phyloP scores from a whole-genome alignment of 2,888 invertebrate genomes.

The Hyposoter dolosus region DNA sequence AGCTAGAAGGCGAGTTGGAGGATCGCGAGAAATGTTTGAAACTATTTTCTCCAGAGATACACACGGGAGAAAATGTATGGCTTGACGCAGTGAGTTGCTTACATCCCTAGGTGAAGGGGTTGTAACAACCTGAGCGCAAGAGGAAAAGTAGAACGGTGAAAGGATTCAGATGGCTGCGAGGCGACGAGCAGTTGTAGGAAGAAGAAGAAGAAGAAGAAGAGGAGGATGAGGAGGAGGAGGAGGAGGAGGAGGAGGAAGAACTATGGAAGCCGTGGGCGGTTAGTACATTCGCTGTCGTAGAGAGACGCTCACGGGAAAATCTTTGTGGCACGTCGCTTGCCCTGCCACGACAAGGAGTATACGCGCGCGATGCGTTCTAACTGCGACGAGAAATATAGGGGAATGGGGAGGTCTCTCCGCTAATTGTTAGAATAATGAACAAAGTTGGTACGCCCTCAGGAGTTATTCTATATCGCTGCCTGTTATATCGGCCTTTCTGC shows the following conservation, averaged over 20 bases:
- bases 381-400: constrained; percentile 66
- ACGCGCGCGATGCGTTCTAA: constrained; percentile 41
- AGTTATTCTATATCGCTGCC: constrained; percentile 60
- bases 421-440: constrained; percentile 72
- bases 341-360: constrained; percentile 32
- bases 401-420: constrained; percentile 35
- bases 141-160: constrained; percentile 57
- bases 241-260: constrained; percentile 31
- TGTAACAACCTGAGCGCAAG: constrained; percentile 39
- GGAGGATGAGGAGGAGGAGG: constrained; percentile 49
- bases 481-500: constrained; percentile 57
- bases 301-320: constrained; percentile 40
- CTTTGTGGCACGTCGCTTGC: constrained; percentile 59
- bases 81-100: constrained; percentile 48
- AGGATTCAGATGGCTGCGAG: constrained; percentile 44
- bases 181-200: constrained; percentile 31
- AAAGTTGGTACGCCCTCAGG: constrained; percentile 68
- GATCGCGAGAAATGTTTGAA: constrained; percentile 43
- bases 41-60: constrained; percentile 43
- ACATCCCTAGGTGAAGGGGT: constrained; percentile 47
- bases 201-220: constrained; percentile 50
- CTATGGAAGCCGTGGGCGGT: constrained; percentile 49
- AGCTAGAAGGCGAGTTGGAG: neutral
- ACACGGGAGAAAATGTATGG: constrained; percentile 42
- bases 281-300: constrained; percentile 50